Percentiles rank a stretch among this genome's conserved stretches.
Evolutionary conservation across 1,140 invertebrate genomes (phyloP).

Genomic region (Drosophila albomicans): DNA sequence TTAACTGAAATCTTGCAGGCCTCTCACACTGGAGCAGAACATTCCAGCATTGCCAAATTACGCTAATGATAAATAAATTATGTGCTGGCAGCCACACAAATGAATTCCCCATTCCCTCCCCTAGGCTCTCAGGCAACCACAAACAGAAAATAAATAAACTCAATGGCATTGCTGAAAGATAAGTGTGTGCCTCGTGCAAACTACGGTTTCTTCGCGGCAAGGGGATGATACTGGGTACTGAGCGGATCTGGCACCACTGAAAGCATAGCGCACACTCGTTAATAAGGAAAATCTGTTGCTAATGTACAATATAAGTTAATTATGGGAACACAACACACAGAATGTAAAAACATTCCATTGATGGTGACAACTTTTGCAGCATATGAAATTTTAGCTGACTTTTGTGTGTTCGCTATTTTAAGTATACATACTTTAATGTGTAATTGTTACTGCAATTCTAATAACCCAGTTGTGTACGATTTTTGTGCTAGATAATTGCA

Average conservation of each 20-base stretch:
- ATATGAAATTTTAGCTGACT: constrained; percentile 59
- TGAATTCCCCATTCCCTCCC: constrained; percentile 12
- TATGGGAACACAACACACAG: constrained; percentile 69
- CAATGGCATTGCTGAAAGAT: constrained; percentile 69
- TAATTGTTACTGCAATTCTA: constrained; percentile 29
- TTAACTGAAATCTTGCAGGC: constrained; percentile 46
- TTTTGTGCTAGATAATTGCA: constrained; percentile 65
- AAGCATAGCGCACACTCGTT: constrained; percentile 68
- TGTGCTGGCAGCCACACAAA: constrained; percentile 73
- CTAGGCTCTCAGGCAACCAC: constrained; percentile 49
- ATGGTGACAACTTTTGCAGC: constrained; percentile 69
- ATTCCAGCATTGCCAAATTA: constrained; percentile 72
- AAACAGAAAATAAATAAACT: constrained; percentile 81
- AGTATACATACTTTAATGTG: not conserved
- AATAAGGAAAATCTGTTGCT: constrained; percentile 82
- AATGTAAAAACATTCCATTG: constrained; percentile 51
- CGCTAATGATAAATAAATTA: constrained; percentile 83
- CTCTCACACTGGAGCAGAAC: constrained; percentile 19
- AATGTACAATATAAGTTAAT: constrained; percentile 82
- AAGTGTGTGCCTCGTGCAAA: constrained; percentile 71
- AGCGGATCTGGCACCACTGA: constrained; percentile 53
- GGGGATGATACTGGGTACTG: not conserved
- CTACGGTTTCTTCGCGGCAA: constrained; percentile 33
- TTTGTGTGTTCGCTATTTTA: not conserved
- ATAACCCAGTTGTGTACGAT: constrained; percentile 39